phyloP scores from a whole-genome alignment of 53 echinoderm and acorn worm species.

The Hippasteria phrygiana region DNA sequence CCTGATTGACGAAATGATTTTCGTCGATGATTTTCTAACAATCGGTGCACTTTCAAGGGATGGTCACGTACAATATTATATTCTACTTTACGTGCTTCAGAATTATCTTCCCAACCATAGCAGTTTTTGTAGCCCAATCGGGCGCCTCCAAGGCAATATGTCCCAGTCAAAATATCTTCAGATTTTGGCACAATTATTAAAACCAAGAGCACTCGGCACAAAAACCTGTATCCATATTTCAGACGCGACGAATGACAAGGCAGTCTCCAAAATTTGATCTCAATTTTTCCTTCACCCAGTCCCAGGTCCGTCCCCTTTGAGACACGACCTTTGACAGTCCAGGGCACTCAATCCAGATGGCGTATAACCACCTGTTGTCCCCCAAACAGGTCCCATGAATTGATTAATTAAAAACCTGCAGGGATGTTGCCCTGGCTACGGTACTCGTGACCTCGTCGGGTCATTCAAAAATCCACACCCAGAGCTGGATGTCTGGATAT shows the following conservation, averaged over 20 bases:
- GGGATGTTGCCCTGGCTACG: neutral
- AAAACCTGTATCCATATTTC: neutral
- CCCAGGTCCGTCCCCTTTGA: constrained; percentile 17
- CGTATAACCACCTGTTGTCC: constrained; percentile 27
- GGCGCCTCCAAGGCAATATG: neutral
- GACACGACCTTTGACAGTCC: neutral
- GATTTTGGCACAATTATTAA: neutral
- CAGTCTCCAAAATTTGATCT: neutral
- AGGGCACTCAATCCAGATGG: neutral
- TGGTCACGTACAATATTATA: no score
- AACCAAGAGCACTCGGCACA: neutral
- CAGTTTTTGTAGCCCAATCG: no score
- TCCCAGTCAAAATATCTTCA: neutral
- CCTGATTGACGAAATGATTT: no score
- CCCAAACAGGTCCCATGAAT: neutral
- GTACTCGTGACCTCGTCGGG: neutral
- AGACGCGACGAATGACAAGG: neutral
- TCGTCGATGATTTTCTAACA: no score
- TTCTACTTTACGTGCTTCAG: no score
- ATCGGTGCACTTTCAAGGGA: no score
- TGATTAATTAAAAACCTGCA: constrained; percentile 51
- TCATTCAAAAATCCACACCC: neutral
- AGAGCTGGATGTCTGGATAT: neutral
- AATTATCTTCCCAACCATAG: no score
- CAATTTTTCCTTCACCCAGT: neutral